Percentiles rank a stretch among this genome's conserved stretches.
Conservation (phyloP, 2,888 invertebrate genomes). For the Chymomyza amoena region DNA sequence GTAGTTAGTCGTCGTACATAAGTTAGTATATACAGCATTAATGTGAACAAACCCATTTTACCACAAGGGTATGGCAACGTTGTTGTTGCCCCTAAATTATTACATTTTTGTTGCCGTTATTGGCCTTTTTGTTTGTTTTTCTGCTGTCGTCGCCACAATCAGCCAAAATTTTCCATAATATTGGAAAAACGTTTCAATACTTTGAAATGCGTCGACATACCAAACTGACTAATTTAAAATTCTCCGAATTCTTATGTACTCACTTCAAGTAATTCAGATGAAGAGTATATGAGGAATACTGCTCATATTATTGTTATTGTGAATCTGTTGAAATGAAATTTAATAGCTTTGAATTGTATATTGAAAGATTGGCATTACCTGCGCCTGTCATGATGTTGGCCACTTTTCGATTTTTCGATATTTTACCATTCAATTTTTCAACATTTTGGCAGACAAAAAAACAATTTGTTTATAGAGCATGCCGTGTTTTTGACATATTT, state of each 20-base stretch:
- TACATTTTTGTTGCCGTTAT: not conserved
- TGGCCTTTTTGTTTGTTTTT: not conserved
- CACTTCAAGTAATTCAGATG: not conserved
- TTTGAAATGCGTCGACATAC: not conserved
- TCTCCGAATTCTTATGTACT: not conserved
- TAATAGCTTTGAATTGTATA: not conserved
- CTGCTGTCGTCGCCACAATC: not conserved
- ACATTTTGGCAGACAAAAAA: constrained; percentile 49
- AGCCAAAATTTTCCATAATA: not conserved
- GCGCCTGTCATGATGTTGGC: constrained; percentile 1
- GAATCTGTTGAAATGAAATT: not conserved
- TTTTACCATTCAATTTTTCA: constrained; percentile 2
- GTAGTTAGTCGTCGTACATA: too few species aligned
- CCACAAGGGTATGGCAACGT: not conserved
- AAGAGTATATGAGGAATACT: not conserved
- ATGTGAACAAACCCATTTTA: not conserved
- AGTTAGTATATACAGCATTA: too few species aligned
- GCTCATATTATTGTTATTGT: not conserved
- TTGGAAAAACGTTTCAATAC: not conserved
- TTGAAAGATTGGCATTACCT: not conserved
- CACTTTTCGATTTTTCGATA: constrained; percentile 27
- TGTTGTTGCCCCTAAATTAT: not conserved
- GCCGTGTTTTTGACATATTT: constrained; percentile 69
- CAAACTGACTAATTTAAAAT: not conserved
- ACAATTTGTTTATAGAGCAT: constrained; percentile 68